Percentiles rank a stretch among this genome's conserved stretches.
phyloP scores from a whole-genome alignment of 2,113 vertebrate genomes.

The Seriola rivoliana region DNA sequence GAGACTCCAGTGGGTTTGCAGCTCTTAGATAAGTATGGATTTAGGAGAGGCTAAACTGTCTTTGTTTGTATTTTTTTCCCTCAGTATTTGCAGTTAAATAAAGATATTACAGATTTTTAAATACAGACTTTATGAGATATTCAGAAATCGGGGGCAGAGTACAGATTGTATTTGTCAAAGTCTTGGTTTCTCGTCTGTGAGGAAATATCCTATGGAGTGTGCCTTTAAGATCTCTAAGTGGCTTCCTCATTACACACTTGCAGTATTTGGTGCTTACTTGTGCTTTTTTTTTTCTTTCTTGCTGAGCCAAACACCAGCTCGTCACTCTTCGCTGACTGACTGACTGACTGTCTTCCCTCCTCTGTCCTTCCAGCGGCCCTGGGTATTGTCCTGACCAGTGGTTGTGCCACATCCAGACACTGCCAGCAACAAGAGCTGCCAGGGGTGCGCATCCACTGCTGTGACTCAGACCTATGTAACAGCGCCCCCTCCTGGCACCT shows the following conservation, averaged over 20 bases:
- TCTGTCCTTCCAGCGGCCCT: constrained; percentile 85
- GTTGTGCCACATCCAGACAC: constrained; percentile 93
- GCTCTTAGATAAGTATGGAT: neutral
- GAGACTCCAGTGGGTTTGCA: neutral
- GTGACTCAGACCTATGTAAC: constrained; percentile 88
- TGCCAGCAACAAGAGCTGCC: constrained; percentile 93
- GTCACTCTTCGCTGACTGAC: constrained; percentile 60
- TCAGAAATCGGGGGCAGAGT: neutral
- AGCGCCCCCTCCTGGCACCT: constrained; percentile 65
- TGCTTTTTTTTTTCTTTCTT: constrained; percentile 65
- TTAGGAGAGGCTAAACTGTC: neutral
- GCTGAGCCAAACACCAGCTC: constrained; percentile 72
- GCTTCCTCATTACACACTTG: constrained; percentile 72
- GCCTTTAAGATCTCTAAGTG: constrained; percentile 54
- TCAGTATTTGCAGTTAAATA: neutral
- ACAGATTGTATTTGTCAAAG: constrained; percentile 28
- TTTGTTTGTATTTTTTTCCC: neutral
- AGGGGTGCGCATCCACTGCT: constrained; percentile 92
- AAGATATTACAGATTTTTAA: neutral
- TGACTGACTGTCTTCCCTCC: constrained; percentile 47
- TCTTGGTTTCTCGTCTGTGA: constrained; percentile 30
- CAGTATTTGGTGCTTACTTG: constrained; percentile 71
- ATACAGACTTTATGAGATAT: neutral
- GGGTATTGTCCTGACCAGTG: constrained; percentile 90
- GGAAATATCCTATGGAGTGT: constrained; percentile 21